phyloP scores from a whole-genome alignment of 2,797 vertebrate genomes.

The Gymnoscopelus braueri region DNA sequence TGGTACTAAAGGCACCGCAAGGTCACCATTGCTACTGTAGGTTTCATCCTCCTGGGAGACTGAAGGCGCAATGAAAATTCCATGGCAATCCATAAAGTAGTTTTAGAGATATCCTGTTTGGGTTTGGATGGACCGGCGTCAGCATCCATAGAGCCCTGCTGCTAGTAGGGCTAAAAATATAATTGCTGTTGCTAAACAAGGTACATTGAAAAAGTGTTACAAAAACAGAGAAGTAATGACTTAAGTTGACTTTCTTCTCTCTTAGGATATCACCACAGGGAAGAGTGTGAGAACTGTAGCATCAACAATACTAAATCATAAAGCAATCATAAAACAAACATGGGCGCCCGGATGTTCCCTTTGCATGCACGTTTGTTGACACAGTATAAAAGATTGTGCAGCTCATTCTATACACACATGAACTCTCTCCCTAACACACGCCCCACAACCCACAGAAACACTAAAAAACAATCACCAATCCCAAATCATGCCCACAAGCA shows the following conservation, averaged over 20 bases:
- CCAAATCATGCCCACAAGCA: slow-evolving; percentile 24
- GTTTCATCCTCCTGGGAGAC: no score
- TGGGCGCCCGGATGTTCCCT: slow-evolving; percentile 46
- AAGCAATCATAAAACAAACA: slow-evolving; percentile 40
- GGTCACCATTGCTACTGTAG: no score
- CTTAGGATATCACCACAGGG: slow-evolving; percentile 1
- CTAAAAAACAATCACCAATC: slow-evolving; percentile 43
- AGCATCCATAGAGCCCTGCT: no score
- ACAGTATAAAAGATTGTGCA: slow-evolving; percentile 43
- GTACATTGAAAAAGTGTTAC: no score
- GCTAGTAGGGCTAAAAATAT: no score
- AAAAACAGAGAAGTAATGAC: no score
- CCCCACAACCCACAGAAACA: background rate
- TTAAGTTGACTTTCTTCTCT: slow-evolving; percentile 11
- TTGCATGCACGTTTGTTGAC: slow-evolving; percentile 63
- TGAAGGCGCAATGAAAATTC: no score
- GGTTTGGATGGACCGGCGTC: no score
- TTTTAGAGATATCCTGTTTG: no score
- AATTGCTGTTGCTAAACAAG: no score
- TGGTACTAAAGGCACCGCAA: no score
- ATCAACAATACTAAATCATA: slow-evolving; percentile 60
- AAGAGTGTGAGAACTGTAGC: slow-evolving; percentile 29
- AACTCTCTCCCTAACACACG: slow-evolving; percentile 28
- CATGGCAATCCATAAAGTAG: no score
- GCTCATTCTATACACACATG: slow-evolving; percentile 32